Percentiles rank a stretch among this genome's conserved stretches.
Evolutionary conservation across 2,888 invertebrate species (phyloP).

Genomic region (Elegia similella): DNA sequence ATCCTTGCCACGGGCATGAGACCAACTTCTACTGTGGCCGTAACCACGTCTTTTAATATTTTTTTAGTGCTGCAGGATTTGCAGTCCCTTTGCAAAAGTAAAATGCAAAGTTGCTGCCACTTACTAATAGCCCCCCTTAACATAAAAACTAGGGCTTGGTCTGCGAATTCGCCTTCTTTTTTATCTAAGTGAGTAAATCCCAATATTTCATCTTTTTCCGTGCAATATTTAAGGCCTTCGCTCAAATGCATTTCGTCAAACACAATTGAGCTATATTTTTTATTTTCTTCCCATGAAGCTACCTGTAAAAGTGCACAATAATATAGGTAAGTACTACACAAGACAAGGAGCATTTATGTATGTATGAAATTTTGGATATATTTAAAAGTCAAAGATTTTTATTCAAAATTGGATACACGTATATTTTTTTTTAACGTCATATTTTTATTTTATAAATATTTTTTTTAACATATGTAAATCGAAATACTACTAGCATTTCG

Average conservation of each 20-base stretch:
- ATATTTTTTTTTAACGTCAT: too few species aligned
- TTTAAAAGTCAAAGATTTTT: too few species aligned
- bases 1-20: conserved; percentile 26
- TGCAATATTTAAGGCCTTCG: neutral
- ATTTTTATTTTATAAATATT: too few species aligned
- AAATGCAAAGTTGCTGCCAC: conserved; percentile 19
- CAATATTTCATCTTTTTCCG: neutral
- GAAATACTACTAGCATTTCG: too few species aligned
- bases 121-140: conserved; percentile 12
- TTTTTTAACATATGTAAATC: too few species aligned
- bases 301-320: neutral
- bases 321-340: too few species aligned
- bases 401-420: too few species aligned
- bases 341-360: too few species aligned
- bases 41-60: conserved; percentile 20
- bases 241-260: neutral
- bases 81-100: conserved; percentile 19
- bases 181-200: neutral
- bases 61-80: conserved; percentile 17
- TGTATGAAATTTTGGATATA: too few species aligned
- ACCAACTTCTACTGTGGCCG: conserved; percentile 18
- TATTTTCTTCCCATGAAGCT: neutral
- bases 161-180: neutral
- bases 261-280: neutral
- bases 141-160: neutral